phyloP scores from a whole-genome alignment of 2,113 vertebrate species.

The Oenanthe melanoleuca region DNA sequence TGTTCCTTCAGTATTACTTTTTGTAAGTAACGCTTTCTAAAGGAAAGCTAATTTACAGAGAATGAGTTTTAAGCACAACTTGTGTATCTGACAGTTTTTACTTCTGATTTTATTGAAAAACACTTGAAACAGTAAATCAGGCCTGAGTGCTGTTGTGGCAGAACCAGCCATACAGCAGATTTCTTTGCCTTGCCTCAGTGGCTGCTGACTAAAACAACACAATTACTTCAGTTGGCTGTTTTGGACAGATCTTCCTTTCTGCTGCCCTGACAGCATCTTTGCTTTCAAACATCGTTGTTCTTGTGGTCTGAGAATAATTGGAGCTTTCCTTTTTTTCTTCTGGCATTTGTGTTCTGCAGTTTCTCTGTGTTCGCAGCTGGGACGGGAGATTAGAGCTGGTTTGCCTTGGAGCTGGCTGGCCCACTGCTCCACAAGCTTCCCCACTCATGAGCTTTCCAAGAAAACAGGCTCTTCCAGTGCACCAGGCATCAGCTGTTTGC shows the following conservation, averaged over 20 bases:
- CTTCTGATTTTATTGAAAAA: not conserved
- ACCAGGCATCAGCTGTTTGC: not conserved
- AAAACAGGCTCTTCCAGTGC: not conserved
- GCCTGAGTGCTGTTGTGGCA: not conserved
- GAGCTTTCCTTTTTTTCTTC: slow-evolving; percentile 1
- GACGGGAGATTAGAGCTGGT: not conserved
- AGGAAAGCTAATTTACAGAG: not conserved
- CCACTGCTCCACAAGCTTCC: not conserved
- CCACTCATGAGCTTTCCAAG: not conserved
- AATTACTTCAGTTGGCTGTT: not conserved
- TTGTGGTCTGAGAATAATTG: slow-evolving; percentile 39
- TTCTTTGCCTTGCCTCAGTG: not conserved
- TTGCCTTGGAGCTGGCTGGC: not conserved
- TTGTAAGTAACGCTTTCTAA: not conserved
- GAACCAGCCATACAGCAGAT: not conserved
- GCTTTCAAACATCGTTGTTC: not conserved
- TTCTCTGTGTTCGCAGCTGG: not conserved
- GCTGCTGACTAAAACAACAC: not conserved
- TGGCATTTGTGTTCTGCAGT: not conserved
- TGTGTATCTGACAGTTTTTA: not conserved
- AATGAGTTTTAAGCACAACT: not conserved
- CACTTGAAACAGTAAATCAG: not conserved
- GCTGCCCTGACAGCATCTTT: not conserved
- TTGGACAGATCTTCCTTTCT: not conserved
- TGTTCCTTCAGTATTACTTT: not conserved